A percentile compares a stretch with the other conserved stretches of the same genome.
phyloP scores from a whole-genome alignment of 64 coral and sea anemone species.

The Montipora sp. region DNA sequence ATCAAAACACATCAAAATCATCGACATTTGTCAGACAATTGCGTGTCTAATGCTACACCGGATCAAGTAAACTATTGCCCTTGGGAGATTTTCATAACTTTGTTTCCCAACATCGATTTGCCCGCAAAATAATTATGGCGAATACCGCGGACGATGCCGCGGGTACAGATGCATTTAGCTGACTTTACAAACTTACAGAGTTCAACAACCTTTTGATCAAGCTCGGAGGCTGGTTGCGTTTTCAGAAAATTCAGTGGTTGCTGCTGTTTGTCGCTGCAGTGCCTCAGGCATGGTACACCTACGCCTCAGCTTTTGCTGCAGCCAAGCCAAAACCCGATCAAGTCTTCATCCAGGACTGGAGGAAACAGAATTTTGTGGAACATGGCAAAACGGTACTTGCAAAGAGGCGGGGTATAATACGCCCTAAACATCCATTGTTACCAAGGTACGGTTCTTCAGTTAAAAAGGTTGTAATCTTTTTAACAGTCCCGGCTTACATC shows the following conservation, averaged over 20 bases:
- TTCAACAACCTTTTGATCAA: slow-evolving; percentile 79
- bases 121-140: not conserved
- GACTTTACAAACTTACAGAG: slow-evolving; percentile 54
- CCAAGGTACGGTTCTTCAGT: slow-evolving; percentile 69
- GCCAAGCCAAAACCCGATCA: slow-evolving; percentile 73
- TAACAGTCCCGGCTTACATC: too few species aligned
- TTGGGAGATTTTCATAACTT: not conserved
- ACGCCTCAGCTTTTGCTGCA: slow-evolving; percentile 88
- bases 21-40: too few species aligned
- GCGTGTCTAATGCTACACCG: not conserved
- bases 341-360: not conserved
- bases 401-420: slow-evolving; percentile 62
- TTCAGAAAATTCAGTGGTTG: slow-evolving; percentile 95
- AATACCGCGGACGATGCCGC: not conserved
- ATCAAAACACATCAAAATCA: too few species aligned
- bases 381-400: slow-evolving; percentile 47
- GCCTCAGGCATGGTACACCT: slow-evolving; percentile 94
- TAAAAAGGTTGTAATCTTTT: too few species aligned
- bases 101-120: not conserved
- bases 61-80: not conserved
- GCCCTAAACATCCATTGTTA: slow-evolving; percentile 78
- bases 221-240: slow-evolving; percentile 80
- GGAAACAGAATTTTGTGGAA: slow-evolving; percentile 39
- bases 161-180: not conserved
- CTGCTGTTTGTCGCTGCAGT: slow-evolving; percentile 78